phyloP scores from a whole-genome alignment of 2,113 vertebrate genomes.

The Corydoras maculifer region DNA sequence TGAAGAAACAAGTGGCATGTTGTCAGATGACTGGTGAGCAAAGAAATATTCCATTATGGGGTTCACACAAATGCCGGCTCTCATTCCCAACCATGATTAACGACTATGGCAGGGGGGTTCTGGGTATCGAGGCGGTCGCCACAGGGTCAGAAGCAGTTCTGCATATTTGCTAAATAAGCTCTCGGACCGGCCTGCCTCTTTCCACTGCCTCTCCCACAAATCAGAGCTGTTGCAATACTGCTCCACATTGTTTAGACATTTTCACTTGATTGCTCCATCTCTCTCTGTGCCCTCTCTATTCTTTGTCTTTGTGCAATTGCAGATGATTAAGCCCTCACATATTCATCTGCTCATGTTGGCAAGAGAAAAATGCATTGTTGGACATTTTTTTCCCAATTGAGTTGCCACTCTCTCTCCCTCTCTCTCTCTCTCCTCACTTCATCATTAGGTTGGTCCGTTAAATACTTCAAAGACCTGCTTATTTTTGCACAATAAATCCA shows the following conservation, averaged over 20 bases:
- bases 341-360: conserved; percentile 49
- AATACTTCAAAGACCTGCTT: conserved; percentile 65
- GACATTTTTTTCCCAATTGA: conserved; percentile 14
- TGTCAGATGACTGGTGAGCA: conserved; percentile 42
- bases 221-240: conserved; percentile 49
- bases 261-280: conserved; percentile 55
- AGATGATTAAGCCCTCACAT: conserved; percentile 62
- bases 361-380: conserved; percentile 61
- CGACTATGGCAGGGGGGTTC: conserved; percentile 28
- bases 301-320: conserved; percentile 53
- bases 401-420: conserved; percentile 22
- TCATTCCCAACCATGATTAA: conserved; percentile 63
- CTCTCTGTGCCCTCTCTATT: conserved; percentile 25
- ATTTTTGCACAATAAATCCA: conserved; percentile 62
- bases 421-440: conserved; percentile 42
- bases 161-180: conserved; percentile 63
- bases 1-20: conserved; percentile 34
- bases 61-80: conserved; percentile 47
- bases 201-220: conserved; percentile 51
- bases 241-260: conserved; percentile 58
- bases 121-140: conserved; percentile 47
- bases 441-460: conserved; percentile 66
- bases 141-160: conserved; percentile 60
- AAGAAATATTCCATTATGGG: conserved; percentile 42
- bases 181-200: not conserved